phyloP scores from a whole-genome alignment of 2,888 invertebrate genomes.

The Erpobdella octoculata region DNA sequence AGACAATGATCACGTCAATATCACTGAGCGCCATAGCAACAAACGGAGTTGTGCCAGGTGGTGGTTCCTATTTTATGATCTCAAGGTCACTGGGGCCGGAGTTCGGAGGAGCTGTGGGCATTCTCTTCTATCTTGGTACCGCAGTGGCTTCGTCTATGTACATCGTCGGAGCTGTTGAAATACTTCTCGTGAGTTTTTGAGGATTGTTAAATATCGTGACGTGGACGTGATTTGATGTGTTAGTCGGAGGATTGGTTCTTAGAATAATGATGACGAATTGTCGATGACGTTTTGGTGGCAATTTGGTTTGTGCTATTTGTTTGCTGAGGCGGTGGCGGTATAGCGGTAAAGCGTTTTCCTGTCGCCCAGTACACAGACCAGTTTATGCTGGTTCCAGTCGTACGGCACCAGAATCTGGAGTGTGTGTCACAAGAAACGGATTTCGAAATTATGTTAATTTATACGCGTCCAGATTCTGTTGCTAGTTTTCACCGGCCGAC shows the following conservation, averaged over 20 bases:
- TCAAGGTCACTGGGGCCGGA: slow-evolving; percentile 85
- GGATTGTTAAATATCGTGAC: slow-evolving; percentile 58
- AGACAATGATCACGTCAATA: slow-evolving; percentile 60
- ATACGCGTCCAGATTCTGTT: too few species aligned
- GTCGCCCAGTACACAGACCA: too few species aligned
- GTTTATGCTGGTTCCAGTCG: too few species aligned
- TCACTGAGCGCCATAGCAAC: slow-evolving; percentile 99
- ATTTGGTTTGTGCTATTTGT: not conserved
- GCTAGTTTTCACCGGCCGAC: too few species aligned
- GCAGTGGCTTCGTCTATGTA: slow-evolving; percentile 98
- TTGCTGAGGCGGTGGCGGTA: not conserved
- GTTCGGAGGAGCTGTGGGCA: slow-evolving; percentile 97
- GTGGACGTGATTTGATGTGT: not conserved
- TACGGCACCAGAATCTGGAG: too few species aligned
- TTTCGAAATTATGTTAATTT: too few species aligned
- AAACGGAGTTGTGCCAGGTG: slow-evolving; percentile 90
- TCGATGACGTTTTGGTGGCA: not conserved
- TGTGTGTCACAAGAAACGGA: too few species aligned
- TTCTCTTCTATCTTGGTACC: slow-evolving; percentile 96
- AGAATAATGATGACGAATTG: not conserved
- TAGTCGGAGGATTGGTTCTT: not conserved
- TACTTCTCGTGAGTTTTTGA: slow-evolving; percentile 86
- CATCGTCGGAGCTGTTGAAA: slow-evolving; percentile 84
- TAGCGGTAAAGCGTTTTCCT: too few species aligned
- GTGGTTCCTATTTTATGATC: slow-evolving; percentile 99